Evolutionary conservation across 2,113 vertebrate species (phyloP).

Genomic region (Sceloporus undulatus): DNA sequence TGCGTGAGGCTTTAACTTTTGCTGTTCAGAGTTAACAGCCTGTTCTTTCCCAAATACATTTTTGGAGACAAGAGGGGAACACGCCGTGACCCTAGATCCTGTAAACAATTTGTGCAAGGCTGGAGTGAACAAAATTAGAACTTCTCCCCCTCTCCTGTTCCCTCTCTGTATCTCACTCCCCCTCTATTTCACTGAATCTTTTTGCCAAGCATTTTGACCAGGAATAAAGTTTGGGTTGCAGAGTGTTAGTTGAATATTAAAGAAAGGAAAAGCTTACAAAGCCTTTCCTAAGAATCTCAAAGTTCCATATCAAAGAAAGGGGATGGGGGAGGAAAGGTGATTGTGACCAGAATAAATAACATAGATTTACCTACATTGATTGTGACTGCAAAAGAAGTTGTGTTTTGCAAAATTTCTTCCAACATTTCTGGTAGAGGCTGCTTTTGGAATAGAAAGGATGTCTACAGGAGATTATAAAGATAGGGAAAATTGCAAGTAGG

Average conservation of each 20-base stretch:
- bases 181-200: too few relatives aligned
- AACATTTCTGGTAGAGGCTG: background rate
- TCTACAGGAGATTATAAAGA: background rate
- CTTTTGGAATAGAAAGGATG: background rate
- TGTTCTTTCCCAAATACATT: slow-evolving; percentile 37
- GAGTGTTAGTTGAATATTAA: slow-evolving; percentile 5
- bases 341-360: background rate
- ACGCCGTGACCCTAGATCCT: slow-evolving; percentile 21
- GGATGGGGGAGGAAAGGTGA: background rate
- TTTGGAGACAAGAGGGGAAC: slow-evolving; percentile 39
- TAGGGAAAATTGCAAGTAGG: background rate
- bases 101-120: slow-evolving; percentile 19
- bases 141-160: background rate
- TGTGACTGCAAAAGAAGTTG: background rate
- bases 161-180: background rate
- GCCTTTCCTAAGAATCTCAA: background rate
- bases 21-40: slow-evolving; percentile 20
- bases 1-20: slow-evolving; percentile 7
- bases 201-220: slow-evolving; percentile 13
- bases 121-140: slow-evolving; percentile 12
- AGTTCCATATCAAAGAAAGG: background rate
- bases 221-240: background rate
- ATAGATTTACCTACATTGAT: background rate
- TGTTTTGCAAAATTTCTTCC: background rate
- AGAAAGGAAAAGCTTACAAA: background rate